Evolutionary conservation across 2,888 invertebrate genomes (phyloP).

Genomic region (Empis livida): DNA sequence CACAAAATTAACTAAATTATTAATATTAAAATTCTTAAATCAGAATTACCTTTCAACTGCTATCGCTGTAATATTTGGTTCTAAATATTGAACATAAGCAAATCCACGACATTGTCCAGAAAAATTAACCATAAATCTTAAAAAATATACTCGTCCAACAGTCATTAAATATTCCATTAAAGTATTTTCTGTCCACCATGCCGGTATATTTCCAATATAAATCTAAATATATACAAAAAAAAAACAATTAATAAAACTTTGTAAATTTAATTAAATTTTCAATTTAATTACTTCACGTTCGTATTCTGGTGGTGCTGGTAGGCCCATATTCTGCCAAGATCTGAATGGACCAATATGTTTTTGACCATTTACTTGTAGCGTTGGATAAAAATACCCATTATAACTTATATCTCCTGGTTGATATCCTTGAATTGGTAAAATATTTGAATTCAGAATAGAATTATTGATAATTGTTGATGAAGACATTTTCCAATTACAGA

Average conservation of each 20-base stretch:
- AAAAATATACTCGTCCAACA: conserved; percentile 14
- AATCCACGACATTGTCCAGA: conserved; percentile 20
- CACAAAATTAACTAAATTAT: no score
- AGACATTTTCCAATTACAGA: no score
- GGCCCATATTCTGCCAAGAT: neutral
- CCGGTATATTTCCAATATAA: neutral
- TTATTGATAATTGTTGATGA: no score
- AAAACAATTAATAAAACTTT: neutral
- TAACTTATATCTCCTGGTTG: neutral
- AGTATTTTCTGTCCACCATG: neutral
- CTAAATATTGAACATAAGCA: conserved; percentile 24
- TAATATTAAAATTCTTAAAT: no score
- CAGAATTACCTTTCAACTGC: neutral
- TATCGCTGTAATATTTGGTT: neutral
- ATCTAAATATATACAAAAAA: neutral
- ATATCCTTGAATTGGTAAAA: no score
- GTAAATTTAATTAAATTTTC: neutral
- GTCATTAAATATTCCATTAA: neutral
- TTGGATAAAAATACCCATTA: neutral
- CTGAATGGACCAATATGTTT: neutral
- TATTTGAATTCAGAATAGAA: no score
- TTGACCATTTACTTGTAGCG: neutral
- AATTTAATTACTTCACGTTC: no score
- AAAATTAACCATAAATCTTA: conserved; percentile 25
- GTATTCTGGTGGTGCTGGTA: no score